Evolutionary conservation across 2,888 invertebrate species (phyloP).

Genomic region (Drosophila merina): DNA sequence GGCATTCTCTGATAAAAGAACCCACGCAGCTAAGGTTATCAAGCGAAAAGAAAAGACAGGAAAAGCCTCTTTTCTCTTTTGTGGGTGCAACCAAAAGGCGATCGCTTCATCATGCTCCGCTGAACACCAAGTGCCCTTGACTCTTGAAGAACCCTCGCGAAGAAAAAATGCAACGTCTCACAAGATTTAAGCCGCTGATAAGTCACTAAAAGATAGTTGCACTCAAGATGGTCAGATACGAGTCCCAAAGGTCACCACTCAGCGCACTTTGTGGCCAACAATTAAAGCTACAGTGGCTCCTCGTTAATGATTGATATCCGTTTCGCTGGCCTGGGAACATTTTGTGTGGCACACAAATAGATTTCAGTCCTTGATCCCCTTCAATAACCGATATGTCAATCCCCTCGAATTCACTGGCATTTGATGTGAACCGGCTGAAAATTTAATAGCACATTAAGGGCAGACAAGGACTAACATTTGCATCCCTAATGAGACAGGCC

Average conservation of each 20-base stretch:
- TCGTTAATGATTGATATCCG: slow-evolving; percentile 48
- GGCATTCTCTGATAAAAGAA: slow-evolving; percentile 33
- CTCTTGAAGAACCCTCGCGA: slow-evolving; percentile 16
- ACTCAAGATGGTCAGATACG: slow-evolving; percentile 26
- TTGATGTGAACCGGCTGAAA: slow-evolving; percentile 32
- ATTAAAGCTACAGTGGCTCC: slow-evolving; percentile 20
- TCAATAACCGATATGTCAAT: slow-evolving; percentile 32
- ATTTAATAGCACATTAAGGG: slow-evolving; percentile 48
- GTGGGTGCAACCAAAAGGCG: slow-evolving; percentile 46
- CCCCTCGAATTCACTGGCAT: slow-evolving; percentile 43
- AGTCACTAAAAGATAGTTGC: slow-evolving; percentile 4
- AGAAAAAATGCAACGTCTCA: slow-evolving; percentile 17
- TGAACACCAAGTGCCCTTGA: slow-evolving; percentile 42
- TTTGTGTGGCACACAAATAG: slow-evolving; percentile 7
- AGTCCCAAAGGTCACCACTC: slow-evolving; percentile 28
- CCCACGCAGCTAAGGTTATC: slow-evolving; percentile 29
- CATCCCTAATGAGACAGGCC: slow-evolving; percentile 39
- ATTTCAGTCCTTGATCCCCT: slow-evolving; percentile 20
- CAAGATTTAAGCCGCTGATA: slow-evolving; percentile 29
- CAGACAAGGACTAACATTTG: slow-evolving; percentile 47
- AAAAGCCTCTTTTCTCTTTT: slow-evolving; percentile 25
- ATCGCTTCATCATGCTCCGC: slow-evolving; percentile 58
- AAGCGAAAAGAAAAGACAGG: slow-evolving; percentile 27
- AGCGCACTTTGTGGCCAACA: slow-evolving; percentile 31
- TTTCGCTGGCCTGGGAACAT: slow-evolving; percentile 31